phyloP scores from a whole-genome alignment of 2,113 vertebrate genomes.

The Equus quagga region DNA sequence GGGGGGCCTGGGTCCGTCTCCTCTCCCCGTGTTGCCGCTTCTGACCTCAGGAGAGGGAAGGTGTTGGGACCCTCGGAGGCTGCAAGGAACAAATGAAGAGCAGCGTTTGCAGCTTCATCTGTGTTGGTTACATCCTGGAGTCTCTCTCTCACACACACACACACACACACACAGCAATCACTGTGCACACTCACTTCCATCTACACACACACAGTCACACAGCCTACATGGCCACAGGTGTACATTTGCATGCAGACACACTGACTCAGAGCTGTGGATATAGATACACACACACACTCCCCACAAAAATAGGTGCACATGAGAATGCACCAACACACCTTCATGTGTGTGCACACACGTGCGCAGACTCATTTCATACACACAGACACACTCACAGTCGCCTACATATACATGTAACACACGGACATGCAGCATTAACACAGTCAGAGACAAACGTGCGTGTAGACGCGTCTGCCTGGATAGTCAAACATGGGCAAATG shows the following conservation, averaged over 20 bases:
- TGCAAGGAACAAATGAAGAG: background rate
- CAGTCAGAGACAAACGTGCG: background rate
- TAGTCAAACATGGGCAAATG: background rate
- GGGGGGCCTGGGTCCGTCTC: background rate
- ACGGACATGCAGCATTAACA: accelerated
- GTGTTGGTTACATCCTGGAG: background rate
- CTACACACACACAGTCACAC: background rate
- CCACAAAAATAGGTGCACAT: background rate
- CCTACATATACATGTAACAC: accelerated
- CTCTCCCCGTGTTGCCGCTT: background rate
- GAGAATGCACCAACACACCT: background rate
- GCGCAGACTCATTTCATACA: background rate
- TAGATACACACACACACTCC: background rate
- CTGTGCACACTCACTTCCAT: background rate
- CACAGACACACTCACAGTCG: background rate
- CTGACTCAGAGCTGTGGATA: background rate
- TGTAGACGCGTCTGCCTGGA: background rate
- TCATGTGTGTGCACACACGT: background rate
- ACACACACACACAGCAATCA: background rate
- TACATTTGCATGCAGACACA: background rate
- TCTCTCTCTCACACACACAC: background rate
- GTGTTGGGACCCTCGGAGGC: background rate
- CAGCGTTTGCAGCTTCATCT: background rate
- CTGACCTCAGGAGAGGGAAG: background rate
- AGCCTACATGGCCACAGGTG: background rate